Evolutionary conservation across 2,888 invertebrate genomes (phyloP), one percentile per base, ranked within the genome.

Genomic region (Oxycera nigricornis): DNA sequence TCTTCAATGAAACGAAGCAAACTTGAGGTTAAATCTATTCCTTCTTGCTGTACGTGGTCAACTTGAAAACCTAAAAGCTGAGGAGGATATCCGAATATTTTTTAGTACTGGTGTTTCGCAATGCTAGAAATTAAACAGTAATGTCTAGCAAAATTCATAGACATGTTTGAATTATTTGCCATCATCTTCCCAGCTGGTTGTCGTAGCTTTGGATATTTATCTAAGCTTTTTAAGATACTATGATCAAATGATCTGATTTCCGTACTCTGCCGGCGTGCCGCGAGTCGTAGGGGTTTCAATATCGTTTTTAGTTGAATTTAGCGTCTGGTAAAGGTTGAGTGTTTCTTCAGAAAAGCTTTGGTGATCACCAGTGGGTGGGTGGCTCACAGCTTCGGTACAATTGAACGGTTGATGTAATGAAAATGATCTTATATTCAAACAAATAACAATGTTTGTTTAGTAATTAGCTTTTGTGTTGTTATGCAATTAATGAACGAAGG

Each of bases 211-310:
- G 59, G 30, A 30, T 28, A 59, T 59, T 59, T 59, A 59, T 59
- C 59, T 59, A 59, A 59, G 59, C 59, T 59, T 59, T 59, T 30
- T 30, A 30, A 59, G 59, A 59, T 59, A 59, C 24, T 59, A 59
- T 28, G 59, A 59, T 59, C 59, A 59, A 59, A 59, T 59, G 59
- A 59, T 59, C 59, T 59, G 59, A 59, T 59, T 59, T 59, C 59
- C 59, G 30, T 59, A 59, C 20, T 20, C 30, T 22, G 11, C 59
- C 4, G n/a, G n/a, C n/a, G n/a, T 28, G 28, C 11, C 11, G 55
- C 30, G 14, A 46, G 46, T 17, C 4, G 46, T 46, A 7, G 59
- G 20, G 30, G 1, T 59, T 17, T 59, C 59, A 24, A 22, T 59
- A 28, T 4, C 59, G 59, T 20, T 59, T 9, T 24, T 28, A 59